Evolutionary conservation across 2,113 vertebrate species (phyloP).

Genomic region (Dasypus novemcinctus): DNA sequence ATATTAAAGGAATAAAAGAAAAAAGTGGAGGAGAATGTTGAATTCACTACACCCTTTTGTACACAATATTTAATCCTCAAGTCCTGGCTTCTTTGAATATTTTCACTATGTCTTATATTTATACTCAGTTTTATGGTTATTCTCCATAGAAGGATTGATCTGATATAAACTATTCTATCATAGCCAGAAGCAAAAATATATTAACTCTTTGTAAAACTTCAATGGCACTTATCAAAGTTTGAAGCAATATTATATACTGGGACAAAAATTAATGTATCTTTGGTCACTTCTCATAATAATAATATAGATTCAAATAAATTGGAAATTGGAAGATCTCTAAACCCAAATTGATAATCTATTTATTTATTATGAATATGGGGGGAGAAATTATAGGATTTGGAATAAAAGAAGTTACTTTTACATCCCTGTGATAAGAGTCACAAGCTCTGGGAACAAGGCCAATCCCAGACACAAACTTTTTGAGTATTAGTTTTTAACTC

Average conservation of each 20-base stretch:
- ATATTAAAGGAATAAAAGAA: not conserved
- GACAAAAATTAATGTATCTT: not conserved
- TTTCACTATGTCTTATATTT: not conserved
- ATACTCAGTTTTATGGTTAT: not conserved
- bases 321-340: not conserved
- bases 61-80: not conserved
- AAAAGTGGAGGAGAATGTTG: not conserved
- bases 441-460: not conserved
- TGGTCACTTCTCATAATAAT: not conserved
- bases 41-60: not conserved
- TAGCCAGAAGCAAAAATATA: not conserved
- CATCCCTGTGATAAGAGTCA: not conserved
- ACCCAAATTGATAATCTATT: too few relatives aligned
- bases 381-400: not conserved
- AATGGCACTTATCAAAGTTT: not conserved
- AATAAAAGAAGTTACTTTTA: not conserved
- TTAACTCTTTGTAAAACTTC: not conserved
- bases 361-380: not conserved
- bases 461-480: not conserved
- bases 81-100: not conserved
- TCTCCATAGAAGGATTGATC: not conserved
- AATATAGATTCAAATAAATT: not conserved
- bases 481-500: not conserved
- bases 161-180: not conserved
- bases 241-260: not conserved